Conservation (phyloP, 2,113 vertebrate species). For the Leucosticte australis region DNA sequence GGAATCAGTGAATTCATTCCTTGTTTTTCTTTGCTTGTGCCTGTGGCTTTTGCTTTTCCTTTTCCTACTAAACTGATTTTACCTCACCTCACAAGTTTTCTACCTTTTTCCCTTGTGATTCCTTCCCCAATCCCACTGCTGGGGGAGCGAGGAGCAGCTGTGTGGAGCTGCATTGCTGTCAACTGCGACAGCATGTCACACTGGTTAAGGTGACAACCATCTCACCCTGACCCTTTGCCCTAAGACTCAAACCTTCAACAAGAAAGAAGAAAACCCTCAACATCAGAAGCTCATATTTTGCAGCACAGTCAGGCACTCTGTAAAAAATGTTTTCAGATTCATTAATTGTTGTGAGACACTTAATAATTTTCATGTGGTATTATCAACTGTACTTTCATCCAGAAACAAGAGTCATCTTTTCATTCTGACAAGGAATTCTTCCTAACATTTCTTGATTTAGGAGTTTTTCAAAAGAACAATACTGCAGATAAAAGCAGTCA, state of each 20-base stretch:
- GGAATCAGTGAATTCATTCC: background rate
- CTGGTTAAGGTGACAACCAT: background rate
- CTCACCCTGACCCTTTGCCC: background rate
- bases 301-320: background rate
- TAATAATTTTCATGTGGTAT: background rate
- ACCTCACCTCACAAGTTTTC: background rate
- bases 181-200: background rate
- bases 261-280: background rate
- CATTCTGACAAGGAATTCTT: background rate
- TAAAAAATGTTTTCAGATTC: background rate
- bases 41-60: background rate
- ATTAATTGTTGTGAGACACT: background rate
- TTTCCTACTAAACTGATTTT: background rate
- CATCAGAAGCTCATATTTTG: background rate
- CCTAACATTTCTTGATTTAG: background rate
- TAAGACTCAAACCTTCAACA: background rate
- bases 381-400: background rate
- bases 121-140: background rate
- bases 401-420: background rate
- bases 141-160: fast-evolving
- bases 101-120: background rate
- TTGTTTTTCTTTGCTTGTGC: background rate
- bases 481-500: background rate
- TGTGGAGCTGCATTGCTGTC: fast-evolving
- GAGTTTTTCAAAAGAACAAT: background rate